phyloP scores from a whole-genome alignment of 23 tunicate species.

The Styela clava region DNA sequence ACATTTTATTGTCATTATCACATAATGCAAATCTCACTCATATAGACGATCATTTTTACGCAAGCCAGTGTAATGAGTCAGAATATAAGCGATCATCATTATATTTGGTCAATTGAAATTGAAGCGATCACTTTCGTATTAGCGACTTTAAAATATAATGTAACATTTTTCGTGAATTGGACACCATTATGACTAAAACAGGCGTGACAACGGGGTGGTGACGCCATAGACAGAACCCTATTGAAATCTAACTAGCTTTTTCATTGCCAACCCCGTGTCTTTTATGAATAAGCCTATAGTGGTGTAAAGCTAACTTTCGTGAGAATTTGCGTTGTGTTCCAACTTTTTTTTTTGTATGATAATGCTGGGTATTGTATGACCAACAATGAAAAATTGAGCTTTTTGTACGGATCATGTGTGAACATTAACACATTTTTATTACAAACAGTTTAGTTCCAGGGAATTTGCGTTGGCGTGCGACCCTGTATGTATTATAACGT shows the following conservation, averaged over 20 bases:
- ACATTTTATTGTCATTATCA: no score
- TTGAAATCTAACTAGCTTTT: background rate
- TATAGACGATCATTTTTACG: no score
- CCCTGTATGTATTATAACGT: background rate
- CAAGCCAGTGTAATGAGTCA: background rate
- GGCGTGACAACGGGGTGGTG: slow-evolving; percentile 4
- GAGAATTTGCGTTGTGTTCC: slow-evolving; percentile 14
- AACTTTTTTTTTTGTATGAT: no score
- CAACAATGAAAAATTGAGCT: no score
- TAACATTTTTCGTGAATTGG: slow-evolving; percentile 3
- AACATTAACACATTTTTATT: no score
- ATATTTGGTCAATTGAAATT: background rate
- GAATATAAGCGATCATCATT: background rate
- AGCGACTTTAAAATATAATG: slow-evolving; percentile 21
- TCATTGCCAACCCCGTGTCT: slow-evolving; percentile 20
- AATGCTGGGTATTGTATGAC: no score
- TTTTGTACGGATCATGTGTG: no score
- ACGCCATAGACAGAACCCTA: background rate
- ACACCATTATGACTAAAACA: slow-evolving; percentile 18
- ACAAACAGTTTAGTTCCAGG: no score
- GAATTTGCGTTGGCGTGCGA: background rate
- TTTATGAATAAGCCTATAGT: slow-evolving; percentile 11
- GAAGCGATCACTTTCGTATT: slow-evolving; percentile 20
- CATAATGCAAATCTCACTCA: no score
- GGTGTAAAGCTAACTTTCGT: slow-evolving; percentile 5